phyloP scores from a whole-genome alignment of 2,113 vertebrate genomes.

The Balaenoptera acutorostrata region DNA sequence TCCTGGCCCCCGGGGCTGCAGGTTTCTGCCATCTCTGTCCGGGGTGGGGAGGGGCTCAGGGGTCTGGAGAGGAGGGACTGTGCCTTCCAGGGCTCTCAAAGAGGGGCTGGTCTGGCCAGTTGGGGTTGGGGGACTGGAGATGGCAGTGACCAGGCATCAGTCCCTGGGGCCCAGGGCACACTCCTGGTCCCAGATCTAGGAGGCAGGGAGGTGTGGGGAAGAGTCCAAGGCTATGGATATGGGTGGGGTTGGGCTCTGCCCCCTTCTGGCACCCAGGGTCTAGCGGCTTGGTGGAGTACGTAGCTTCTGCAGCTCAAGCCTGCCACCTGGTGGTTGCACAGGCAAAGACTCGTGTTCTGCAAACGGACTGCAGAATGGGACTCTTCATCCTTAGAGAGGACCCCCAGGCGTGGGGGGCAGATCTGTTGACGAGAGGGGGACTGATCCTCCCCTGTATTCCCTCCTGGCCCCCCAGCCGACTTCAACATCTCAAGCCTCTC shows the following conservation, averaged over 20 bases:
- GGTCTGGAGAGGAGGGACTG: background rate
- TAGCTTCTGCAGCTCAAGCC: slow-evolving; percentile 32
- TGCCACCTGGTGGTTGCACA: slow-evolving; percentile 57
- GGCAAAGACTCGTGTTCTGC: background rate
- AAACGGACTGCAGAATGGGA: rapidly evolving
- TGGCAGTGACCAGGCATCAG: background rate
- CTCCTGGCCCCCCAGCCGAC: background rate
- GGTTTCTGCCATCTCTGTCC: slow-evolving; percentile 29
- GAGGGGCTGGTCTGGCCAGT: background rate
- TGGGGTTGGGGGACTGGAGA: background rate
- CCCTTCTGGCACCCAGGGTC: background rate
- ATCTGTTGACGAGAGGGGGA: background rate
- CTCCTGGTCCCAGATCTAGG: background rate
- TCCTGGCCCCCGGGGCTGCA: background rate
- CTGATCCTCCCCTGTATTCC: background rate
- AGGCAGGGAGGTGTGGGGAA: background rate
- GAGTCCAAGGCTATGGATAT: background rate
- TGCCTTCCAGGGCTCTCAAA: background rate
- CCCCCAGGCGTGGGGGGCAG: background rate
- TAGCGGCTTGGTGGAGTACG: background rate
- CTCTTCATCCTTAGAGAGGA: background rate
- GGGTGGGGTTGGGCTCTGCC: background rate
- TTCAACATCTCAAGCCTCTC: slow-evolving; percentile 73
- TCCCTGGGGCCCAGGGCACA: background rate
- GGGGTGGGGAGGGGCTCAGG: background rate